phyloP scores from a whole-genome alignment of 2,888 invertebrate species.

The Dolomedes plantarius region DNA sequence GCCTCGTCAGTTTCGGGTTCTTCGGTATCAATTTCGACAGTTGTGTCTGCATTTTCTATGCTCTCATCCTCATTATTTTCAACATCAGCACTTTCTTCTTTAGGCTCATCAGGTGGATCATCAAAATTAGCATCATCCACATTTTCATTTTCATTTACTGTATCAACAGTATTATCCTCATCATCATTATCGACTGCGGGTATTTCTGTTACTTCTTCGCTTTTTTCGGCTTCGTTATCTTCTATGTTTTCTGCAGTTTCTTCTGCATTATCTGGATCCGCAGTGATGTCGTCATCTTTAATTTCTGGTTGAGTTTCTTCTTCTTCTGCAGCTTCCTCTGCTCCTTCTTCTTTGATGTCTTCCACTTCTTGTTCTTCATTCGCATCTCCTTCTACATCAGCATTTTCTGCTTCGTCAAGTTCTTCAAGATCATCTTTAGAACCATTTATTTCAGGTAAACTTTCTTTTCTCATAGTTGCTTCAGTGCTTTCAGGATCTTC shows the following conservation, averaged over 20 bases:
- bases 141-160: neutral
- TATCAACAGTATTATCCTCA: neutral
- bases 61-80: neutral
- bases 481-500: conserved; percentile 21
- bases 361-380: neutral
- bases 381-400: neutral
- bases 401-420: neutral
- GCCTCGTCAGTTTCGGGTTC: conserved; percentile 10
- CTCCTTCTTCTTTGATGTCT: conserved; percentile 2
- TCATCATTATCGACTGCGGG: neutral
- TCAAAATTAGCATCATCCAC: neutral
- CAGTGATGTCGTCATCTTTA: neutral
- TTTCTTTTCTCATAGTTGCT: neutral
- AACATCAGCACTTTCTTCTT: neutral
- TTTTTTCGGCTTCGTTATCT: neutral
- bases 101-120: neutral
- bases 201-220: neutral
- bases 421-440: neutral
- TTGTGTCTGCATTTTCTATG: conserved; percentile 11
- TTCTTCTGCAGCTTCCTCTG: neutral
- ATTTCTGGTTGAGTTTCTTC: neutral
- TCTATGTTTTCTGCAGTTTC: neutral
- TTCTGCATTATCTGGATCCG: neutral
- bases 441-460: neutral
- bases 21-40: conserved; percentile 6